A percentile compares a stretch with the other conserved stretches of the same genome.
Evolutionary conservation across 2,113 vertebrate species (phyloP).

Genomic region (Boulengerochromis microlepis): DNA sequence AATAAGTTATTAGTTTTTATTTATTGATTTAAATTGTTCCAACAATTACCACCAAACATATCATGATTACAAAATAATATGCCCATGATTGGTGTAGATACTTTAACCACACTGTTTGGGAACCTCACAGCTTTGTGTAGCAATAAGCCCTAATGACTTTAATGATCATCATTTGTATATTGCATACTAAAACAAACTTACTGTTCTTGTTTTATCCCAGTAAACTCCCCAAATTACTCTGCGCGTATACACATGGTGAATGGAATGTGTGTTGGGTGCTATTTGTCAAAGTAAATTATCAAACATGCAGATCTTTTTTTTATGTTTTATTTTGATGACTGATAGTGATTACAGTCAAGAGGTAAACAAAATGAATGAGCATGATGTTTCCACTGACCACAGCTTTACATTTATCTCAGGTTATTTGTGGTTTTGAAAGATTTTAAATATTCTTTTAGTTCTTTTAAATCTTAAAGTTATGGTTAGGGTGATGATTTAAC

Average conservation of each 20-base stretch:
- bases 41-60: neutral
- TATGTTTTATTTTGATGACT: constrained; percentile 69
- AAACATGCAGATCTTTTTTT: constrained; percentile 9
- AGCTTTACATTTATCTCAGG: constrained; percentile 39
- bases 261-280: neutral
- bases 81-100: neutral
- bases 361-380: constrained; percentile 66
- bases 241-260: neutral
- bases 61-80: neutral
- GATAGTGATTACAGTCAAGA: constrained; percentile 68
- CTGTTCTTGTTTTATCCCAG: neutral
- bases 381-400: constrained; percentile 57
- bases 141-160: neutral
- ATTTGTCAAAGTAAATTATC: neutral
- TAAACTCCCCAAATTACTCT: neutral
- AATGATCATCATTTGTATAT: neutral
- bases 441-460: constrained; percentile 35
- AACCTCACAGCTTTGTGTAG: neutral
- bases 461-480: constrained; percentile 10
- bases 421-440: constrained; percentile 37
- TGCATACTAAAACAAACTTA: neutral
- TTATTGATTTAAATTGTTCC: neutral
- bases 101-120: neutral
- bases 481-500: constrained; percentile 12
- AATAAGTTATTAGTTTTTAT: neutral